These are phyloP conservation scores for Rhegmatorhina hoffmannsi DNA, from an alignment of 2,113 vertebrate species.

Conservation along the genomic window DNA sequence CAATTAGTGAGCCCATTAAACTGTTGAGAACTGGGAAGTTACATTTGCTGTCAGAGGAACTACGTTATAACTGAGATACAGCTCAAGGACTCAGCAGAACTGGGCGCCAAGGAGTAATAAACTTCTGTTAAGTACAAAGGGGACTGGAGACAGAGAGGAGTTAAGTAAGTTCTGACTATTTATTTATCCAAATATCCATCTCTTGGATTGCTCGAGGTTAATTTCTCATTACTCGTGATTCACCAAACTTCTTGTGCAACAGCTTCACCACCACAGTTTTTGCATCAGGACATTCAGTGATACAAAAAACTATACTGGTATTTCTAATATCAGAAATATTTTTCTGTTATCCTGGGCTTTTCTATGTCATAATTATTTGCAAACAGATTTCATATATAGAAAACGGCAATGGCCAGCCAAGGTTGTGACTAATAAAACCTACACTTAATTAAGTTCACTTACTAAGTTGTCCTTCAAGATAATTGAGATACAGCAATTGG, in stretches of 20 bases:
- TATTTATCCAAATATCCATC: not conserved
- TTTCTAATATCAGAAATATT: not conserved
- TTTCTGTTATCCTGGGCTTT: not conserved
- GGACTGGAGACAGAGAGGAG: not conserved
- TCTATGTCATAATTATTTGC: not conserved
- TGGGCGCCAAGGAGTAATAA: not conserved
- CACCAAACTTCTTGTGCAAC: not conserved
- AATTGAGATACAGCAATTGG: slow-evolving; percentile 51
- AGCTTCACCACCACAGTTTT: not conserved
- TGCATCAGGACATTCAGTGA: not conserved
- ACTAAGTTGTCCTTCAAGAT: slow-evolving; percentile 53
- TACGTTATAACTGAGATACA: not conserved
- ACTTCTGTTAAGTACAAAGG: not conserved
- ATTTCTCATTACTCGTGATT: not conserved
- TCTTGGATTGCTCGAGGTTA: not conserved
- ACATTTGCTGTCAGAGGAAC: not conserved
- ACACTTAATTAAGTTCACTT: slow-evolving; percentile 46
- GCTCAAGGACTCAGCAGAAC: not conserved
- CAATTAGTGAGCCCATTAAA: not conserved
- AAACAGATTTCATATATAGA: not conserved
- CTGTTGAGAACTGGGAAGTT: not conserved
- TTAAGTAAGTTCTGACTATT: not conserved
- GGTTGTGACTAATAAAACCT: slow-evolving; percentile 45
- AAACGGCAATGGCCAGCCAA: slow-evolving; percentile 10
- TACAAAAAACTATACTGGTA: not conserved